Evolutionary conservation across 2,888 invertebrate genomes (phyloP).

Genomic region (Sarcophaga caerulescens): DNA sequence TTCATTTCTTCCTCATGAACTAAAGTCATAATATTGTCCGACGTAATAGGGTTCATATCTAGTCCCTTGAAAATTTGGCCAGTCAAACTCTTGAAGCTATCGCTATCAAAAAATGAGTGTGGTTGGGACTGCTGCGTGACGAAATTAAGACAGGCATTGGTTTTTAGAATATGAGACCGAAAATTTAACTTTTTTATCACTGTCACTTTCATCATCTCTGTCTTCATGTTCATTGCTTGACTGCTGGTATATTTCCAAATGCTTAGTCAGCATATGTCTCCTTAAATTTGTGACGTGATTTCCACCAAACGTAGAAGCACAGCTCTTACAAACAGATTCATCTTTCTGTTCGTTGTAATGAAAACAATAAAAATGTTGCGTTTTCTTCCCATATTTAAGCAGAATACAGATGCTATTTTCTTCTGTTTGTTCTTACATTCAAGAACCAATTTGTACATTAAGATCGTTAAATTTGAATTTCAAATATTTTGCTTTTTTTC

Average conservation of each 20-base stretch:
- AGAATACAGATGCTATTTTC: no score
- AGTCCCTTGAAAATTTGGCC: no score
- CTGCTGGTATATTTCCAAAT: not conserved
- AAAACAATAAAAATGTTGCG: conserved; percentile 17
- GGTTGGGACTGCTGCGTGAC: not conserved
- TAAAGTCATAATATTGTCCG: conserved; percentile 5
- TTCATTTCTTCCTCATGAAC: conserved; percentile 3
- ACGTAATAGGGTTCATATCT: no score
- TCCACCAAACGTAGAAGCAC: not conserved
- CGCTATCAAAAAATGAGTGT: not conserved
- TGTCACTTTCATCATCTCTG: not conserved
- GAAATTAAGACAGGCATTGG: not conserved
- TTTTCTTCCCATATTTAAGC: no score
- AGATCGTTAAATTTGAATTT: no score
- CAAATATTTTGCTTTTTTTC: no score
- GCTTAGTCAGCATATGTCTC: no score
- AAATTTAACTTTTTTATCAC: not conserved
- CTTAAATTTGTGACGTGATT: conserved; percentile 15
- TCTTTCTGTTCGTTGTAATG: conserved; percentile 12
- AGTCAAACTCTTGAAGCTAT: no score
- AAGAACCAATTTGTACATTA: no score
- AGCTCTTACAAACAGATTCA: conserved; percentile 18
- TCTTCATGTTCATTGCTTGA: not conserved
- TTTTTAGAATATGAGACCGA: conserved; percentile 12
- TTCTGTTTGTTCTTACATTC: no score